Percentiles rank a stretch among this genome's conserved stretches.
phyloP scores from a whole-genome alignment of 2,113 vertebrate genomes.

The Zosterops borbonicus region DNA sequence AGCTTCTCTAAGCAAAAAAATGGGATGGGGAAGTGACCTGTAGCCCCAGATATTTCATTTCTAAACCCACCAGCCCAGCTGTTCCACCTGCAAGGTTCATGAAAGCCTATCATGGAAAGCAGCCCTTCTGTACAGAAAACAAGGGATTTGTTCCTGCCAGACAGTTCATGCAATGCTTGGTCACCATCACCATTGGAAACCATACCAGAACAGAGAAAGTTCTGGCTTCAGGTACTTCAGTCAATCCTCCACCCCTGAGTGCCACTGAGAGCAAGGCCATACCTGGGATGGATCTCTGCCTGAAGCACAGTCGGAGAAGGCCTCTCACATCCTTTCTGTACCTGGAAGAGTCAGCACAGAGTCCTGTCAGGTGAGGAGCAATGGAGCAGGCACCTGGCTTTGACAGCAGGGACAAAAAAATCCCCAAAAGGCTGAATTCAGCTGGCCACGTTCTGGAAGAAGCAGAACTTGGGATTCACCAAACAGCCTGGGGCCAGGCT shows the following conservation, averaged over 20 bases:
- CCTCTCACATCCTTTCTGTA: slow-evolving; percentile 73
- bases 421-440: not conserved
- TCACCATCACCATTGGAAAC: not conserved
- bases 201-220: not conserved
- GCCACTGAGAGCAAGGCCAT: not conserved
- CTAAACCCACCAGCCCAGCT: not conserved
- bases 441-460: not conserved
- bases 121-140: not conserved
- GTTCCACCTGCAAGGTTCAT: not conserved
- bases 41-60: not conserved
- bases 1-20: not conserved
- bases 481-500: not conserved
- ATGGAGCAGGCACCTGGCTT: not conserved
- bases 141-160: not conserved
- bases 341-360: slow-evolving; percentile 57
- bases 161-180: not conserved
- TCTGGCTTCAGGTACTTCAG: not conserved
- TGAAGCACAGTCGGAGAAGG: slow-evolving; percentile 74
- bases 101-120: not conserved
- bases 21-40: not conserved
- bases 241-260: not conserved
- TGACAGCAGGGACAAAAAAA: not conserved
- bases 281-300: slow-evolving; percentile 63
- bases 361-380: not conserved
- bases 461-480: not conserved